These are phyloP conservation scores for Halichoerus grypus DNA, from an alignment of 2,113 vertebrate genomes.

Conservation along the genomic window DNA sequence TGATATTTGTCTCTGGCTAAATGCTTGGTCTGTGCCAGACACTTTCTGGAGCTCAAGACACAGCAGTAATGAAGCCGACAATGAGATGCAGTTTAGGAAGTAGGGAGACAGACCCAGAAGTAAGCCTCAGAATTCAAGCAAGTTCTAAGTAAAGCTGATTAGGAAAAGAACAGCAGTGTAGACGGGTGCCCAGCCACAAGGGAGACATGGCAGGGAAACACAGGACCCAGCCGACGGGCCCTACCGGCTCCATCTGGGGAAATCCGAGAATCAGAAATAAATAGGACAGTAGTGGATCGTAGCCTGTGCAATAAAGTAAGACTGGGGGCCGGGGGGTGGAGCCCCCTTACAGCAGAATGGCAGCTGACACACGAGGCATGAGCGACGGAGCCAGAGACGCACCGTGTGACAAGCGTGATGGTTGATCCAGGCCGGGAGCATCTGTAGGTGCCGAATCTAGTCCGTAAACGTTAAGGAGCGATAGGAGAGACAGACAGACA, in stretches of 20 bases:
- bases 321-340: not conserved
- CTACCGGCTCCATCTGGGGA: not conserved
- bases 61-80: not conserved
- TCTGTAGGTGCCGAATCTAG: not conserved
- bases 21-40: not conserved
- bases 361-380: rapidly evolving
- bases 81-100: not conserved
- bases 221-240: not conserved
- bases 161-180: not conserved
- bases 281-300: rapidly evolving
- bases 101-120: not conserved
- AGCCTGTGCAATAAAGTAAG: not conserved
- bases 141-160: not conserved
- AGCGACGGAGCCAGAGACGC: not conserved
- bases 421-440: not conserved
- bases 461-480: no score
- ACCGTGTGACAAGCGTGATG: rapidly evolving
- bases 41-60: not conserved
- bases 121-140: not conserved
- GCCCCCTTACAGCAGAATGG: rapidly evolving
- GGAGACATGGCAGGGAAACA: rapidly evolving
- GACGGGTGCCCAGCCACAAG: rapidly evolving
- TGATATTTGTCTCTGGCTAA: rapidly evolving
- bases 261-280: not conserved
- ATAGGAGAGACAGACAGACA: not conserved